Evolutionary conservation across 1,140 invertebrate genomes (phyloP).

Genomic region (Vanessa atalanta): DNA sequence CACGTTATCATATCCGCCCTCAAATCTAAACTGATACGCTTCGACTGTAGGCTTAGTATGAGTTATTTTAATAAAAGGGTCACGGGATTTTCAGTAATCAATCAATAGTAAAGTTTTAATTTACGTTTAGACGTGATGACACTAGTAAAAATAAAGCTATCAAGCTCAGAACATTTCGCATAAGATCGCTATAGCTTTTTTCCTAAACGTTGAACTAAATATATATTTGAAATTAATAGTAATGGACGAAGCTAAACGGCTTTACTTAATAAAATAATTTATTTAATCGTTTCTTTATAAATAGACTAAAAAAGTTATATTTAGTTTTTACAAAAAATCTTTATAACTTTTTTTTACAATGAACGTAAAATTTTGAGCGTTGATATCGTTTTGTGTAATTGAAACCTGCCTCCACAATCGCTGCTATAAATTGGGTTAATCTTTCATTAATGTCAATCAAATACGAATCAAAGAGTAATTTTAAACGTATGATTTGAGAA

Average conservation of each 20-base stretch:
- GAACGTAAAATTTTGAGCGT: not conserved
- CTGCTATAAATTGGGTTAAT: conserved; percentile 3
- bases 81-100: conserved; percentile 18
- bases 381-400: conserved; percentile 1
- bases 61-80: conserved; percentile 22
- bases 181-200: too few species aligned
- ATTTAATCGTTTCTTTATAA: too few species aligned
- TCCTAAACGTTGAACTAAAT: too few species aligned
- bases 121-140: too few species aligned
- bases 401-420: not conserved
- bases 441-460: conserved; percentile 6
- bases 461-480: conserved; percentile 3
- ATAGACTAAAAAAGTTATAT: too few species aligned
- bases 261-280: too few species aligned
- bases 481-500: not conserved
- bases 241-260: too few species aligned
- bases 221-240: too few species aligned
- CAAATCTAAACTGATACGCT: conserved; percentile 26
- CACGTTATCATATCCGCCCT: conserved; percentile 16
- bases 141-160: too few species aligned
- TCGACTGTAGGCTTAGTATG: conserved; percentile 18
- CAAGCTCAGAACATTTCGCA: too few species aligned
- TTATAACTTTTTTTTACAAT: not conserved
- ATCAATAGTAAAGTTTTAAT: too few species aligned
- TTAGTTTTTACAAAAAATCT: too few species aligned